These are phyloP conservation scores for Osmerus mordax DNA, from an alignment of 2,113 vertebrate genomes.

Conservation along the genomic window DNA sequence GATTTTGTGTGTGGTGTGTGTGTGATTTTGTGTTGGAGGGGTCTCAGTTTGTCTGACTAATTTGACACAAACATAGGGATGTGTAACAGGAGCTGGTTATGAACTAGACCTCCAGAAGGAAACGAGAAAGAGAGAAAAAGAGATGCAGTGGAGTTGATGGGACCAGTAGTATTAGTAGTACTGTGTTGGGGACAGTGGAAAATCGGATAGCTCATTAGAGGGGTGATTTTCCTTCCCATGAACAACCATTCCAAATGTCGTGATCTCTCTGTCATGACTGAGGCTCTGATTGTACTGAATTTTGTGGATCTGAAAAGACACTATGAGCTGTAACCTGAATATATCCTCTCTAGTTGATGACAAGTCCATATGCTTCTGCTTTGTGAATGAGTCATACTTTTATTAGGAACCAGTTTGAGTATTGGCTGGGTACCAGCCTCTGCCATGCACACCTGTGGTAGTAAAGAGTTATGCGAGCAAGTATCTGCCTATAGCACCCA, in stretches of 20 bases:
- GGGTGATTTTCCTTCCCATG: not conserved
- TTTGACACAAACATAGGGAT: constrained; percentile 48
- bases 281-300: constrained; percentile 8
- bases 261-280: not conserved
- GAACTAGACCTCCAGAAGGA: constrained; percentile 31
- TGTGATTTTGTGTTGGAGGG: constrained; percentile 37
- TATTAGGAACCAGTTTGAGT: not conserved
- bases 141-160: constrained; percentile 26
- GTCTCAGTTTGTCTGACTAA: constrained; percentile 41
- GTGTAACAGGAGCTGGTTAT: constrained; percentile 49
- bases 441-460: constrained; percentile 42
- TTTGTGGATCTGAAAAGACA: not conserved
- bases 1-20: not conserved
- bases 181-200: constrained; percentile 17
- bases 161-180: not conserved
- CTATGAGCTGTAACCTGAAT: not conserved
- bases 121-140: constrained; percentile 13
- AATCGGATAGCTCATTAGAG: constrained; percentile 6
- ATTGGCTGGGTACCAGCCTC: constrained; percentile 22
- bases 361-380: constrained; percentile 37
- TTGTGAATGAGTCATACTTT: constrained; percentile 34
- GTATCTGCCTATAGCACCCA: constrained; percentile 14
- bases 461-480: constrained; percentile 22
- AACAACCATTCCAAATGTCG: not conserved
- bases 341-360: not conserved